Percentiles rank a stretch among this genome's conserved stretches.
phyloP scores from a whole-genome alignment of 2,888 invertebrate species.

The Drosophila villosipedis region DNA sequence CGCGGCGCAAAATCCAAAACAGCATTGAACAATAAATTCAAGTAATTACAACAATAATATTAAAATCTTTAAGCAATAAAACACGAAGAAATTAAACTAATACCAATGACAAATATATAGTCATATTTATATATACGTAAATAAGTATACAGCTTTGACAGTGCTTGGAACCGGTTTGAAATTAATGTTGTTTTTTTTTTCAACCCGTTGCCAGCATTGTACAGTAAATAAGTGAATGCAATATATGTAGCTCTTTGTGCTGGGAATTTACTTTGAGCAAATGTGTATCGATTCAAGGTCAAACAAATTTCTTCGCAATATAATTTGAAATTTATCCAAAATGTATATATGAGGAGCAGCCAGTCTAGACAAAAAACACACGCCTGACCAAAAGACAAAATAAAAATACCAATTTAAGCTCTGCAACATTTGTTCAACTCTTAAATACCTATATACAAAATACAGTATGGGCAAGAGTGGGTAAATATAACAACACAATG shows the following conservation, averaged over 20 bases:
- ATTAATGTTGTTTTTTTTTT: background rate
- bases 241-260: constrained; percentile 18
- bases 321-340: background rate
- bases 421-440: background rate
- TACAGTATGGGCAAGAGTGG: background rate
- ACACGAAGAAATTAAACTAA: constrained; percentile 1
- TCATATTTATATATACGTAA: background rate
- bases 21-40: constrained; percentile 35
- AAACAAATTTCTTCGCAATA: constrained; percentile 15
- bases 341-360: background rate
- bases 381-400: constrained; percentile 4
- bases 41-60: constrained; percentile 37
- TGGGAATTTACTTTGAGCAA: constrained; percentile 9
- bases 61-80: constrained; percentile 6
- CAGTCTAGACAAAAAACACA: constrained; percentile 17
- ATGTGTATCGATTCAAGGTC: constrained; percentile 33
- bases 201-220: constrained; percentile 5
- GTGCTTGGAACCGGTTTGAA: constrained; percentile 22
- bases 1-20: constrained; percentile 47
- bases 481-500: background rate
- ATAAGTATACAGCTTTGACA: constrained; percentile 4
- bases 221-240: background rate
- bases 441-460: background rate
- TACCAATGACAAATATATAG: background rate
- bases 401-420: constrained; percentile 28